Evolutionary conservation across 2,113 vertebrate species (phyloP), one percentile per base, ranked within the genome.

Genomic region (Scytalopus superciliaris): DNA sequence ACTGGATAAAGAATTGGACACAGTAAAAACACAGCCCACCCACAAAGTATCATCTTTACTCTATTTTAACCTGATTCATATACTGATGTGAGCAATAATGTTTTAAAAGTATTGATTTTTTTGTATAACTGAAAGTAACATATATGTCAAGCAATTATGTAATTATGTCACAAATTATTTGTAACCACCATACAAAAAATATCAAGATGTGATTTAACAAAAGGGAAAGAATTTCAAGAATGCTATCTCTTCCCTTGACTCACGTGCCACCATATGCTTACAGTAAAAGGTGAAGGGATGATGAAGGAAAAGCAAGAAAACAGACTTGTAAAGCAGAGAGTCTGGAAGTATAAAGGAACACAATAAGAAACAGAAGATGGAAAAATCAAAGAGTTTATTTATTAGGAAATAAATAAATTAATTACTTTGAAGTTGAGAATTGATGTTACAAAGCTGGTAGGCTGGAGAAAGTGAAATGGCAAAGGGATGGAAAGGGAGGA

Each of bases 181-280:
- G 8, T 37, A 75, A 31, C 4, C 14, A 25, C 52, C 27, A 56
- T 24, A 33, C 24, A 66, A 53, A 16, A 62, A 66, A 35, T 15
- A 6, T 74, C 49, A 64, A 64, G 6, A 7, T 28, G 4, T 52
- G n/a, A 55, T 70, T 87, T 49, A 70, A 68, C 17, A 73, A 69
- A 73, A 12, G 2, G 5, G 10, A 64, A 31, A 80, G 35, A 77
- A 53, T 66, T 86, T 86, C 31, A 89, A 66, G 23, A 42, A 44
- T 14, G 24, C 2, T 39, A 52, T 57, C 12, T 9, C 19, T 56
- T 75, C 30, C 21, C 40, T 5, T 56, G 47, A 7, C 3, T 27
- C n/a, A 52, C 3, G 6, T 66, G 10, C 5, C 6, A 5, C 10
- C 5, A 14, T 3, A 25, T 44, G 7, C 16, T 12, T 52, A 19